Percentiles rank a stretch among this genome's conserved stretches.
phyloP scores from a whole-genome alignment of 2,113 vertebrate species.

The Prinia subflava region DNA sequence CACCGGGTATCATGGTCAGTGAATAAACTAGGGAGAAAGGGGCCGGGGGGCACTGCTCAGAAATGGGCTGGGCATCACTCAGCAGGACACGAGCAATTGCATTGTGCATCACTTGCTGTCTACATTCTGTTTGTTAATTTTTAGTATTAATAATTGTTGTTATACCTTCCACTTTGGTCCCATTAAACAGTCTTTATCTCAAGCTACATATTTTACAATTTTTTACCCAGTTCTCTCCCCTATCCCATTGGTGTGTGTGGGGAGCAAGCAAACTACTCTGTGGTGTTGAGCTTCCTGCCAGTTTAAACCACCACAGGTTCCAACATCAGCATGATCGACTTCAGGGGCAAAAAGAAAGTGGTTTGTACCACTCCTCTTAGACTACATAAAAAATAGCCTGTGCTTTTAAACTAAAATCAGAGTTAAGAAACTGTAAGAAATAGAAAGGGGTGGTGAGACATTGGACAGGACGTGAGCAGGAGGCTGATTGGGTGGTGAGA shows the following conservation, averaged over 20 bases:
- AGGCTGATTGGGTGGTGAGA: background rate
- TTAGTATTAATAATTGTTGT: background rate
- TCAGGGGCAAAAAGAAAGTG: background rate
- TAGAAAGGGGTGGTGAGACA: rapidly evolving
- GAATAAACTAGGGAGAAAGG: background rate
- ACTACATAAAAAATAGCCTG: background rate
- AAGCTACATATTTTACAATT: background rate
- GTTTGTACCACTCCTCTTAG: background rate
- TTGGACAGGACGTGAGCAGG: too few species aligned
- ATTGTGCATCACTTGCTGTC: rapidly evolving
- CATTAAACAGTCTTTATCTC: background rate
- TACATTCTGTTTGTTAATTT: background rate
- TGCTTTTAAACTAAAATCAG: background rate
- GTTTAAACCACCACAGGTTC: background rate
- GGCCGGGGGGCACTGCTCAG: too few species aligned
- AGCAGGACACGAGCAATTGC: background rate
- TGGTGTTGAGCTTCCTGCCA: background rate
- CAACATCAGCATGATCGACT: background rate
- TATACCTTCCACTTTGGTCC: background rate
- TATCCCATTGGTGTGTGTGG: too few species aligned
- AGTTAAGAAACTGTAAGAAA: background rate
- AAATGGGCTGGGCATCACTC: background rate
- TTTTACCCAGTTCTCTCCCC: background rate
- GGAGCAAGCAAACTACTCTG: too few species aligned
- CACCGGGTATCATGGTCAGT: background rate